Evolutionary conservation across 2,797 vertebrate genomes (phyloP).

Genomic region (Pangasius macronema): DNA sequence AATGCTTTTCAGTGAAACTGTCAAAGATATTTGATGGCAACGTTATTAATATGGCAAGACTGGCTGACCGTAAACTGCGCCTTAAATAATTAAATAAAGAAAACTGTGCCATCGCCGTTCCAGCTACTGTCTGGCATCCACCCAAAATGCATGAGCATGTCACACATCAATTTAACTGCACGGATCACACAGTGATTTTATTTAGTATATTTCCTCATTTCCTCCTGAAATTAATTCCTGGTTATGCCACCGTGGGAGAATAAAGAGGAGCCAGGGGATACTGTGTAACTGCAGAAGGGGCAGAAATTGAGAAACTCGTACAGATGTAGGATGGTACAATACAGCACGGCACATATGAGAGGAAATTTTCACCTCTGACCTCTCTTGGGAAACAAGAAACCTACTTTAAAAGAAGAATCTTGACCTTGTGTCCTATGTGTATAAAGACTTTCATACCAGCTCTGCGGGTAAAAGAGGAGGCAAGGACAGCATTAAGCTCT

Average conservation of each 20-base stretch:
- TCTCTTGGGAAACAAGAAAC: constrained; percentile 23
- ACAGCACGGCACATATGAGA: constrained; percentile 31
- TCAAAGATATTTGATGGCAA: background rate
- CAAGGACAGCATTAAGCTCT: constrained; percentile 17
- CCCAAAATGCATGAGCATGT: background rate
- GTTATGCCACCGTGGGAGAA: background rate
- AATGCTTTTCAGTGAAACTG: background rate
- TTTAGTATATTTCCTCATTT: background rate
- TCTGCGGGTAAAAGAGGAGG: background rate
- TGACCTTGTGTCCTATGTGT: constrained; percentile 13
- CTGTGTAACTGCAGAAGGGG: constrained; percentile 14
- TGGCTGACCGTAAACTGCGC: background rate
- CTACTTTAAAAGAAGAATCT: constrained; percentile 31
- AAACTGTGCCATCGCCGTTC: background rate
- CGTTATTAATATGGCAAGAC: background rate
- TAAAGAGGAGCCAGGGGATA: background rate
- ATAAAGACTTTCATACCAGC: background rate
- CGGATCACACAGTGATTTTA: background rate
- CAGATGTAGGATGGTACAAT: constrained; percentile 10
- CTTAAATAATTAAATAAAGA: background rate
- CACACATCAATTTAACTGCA: background rate
- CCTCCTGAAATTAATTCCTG: background rate
- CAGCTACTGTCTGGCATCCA: background rate
- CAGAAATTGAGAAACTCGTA: constrained; percentile 15
- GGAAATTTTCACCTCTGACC: constrained; percentile 44